Evolutionary conservation across 2,797 vertebrate genomes (phyloP).

Genomic region (Ceyx erithaca): DNA sequence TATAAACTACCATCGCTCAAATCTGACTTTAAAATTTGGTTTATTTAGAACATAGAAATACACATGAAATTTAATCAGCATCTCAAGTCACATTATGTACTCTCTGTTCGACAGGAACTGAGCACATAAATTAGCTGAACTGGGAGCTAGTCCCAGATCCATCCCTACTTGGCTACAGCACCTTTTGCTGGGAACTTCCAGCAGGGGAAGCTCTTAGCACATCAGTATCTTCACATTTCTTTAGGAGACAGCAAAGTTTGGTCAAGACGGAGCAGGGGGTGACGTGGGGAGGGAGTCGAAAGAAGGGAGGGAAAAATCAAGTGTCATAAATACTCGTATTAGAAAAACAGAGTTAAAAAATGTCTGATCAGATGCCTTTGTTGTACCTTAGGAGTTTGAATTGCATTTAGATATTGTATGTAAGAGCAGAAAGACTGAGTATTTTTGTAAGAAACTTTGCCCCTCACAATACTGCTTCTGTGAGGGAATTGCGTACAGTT

Average conservation of each 20-base stretch:
- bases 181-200: constrained; percentile 79
- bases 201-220: constrained; percentile 84
- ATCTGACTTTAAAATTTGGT: constrained; percentile 80
- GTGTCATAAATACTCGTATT: neutral
- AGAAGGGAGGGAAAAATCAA: neutral
- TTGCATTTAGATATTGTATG: neutral
- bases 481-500: constrained; percentile 1
- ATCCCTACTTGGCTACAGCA: constrained; percentile 53
- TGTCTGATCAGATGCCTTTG: neutral
- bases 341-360: neutral
- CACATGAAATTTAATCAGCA: constrained; percentile 77
- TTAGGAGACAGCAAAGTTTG: constrained; percentile 44
- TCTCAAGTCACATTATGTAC: constrained; percentile 70
- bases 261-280: neutral
- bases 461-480: constrained; percentile 53
- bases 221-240: constrained; percentile 44
- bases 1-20: constrained; percentile 72
- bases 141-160: constrained; percentile 66
- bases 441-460: constrained; percentile 27
- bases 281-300: neutral
- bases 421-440: neutral
- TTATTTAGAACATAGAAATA: constrained; percentile 74
- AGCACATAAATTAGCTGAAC: constrained; percentile 57
- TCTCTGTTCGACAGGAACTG: constrained; percentile 57
- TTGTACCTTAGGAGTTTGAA: neutral